Evolutionary conservation across 1,140 invertebrate species (phyloP), one percentile per base, ranked within the genome.

Genomic region (Calephelis nemesis): DNA sequence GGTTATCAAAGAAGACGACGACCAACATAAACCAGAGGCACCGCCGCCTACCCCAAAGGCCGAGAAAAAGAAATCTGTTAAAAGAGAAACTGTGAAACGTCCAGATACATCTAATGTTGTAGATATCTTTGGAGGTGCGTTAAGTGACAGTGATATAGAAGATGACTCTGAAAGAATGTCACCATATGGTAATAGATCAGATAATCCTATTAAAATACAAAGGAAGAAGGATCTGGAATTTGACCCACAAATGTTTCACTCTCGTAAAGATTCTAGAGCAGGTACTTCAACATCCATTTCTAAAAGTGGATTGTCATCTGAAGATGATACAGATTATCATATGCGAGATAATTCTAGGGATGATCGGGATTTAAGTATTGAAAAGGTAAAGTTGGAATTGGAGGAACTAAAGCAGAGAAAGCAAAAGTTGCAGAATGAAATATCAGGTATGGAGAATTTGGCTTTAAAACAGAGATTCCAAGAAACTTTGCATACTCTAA

Each of bases 1-100:
- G 88, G 95, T 99, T 0, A 96, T 99, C 47, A 97, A 96, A 74
- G 97, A 98, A 85, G 97, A 98, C 84, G 96, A 97, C 75, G 96
- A 97, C 68, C 93, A 93, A 67, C 74, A 66, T 49, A 92, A 93
- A 78, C 89, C 92, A 93, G 94, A 87, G 79, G 74, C 69, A 81
- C 84, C 69, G 83, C 84, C 69, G 82, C 79, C 52, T 84, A 91
- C 67, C 83, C 50, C 15, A 0, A 93, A 93, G 77, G 85, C 93
- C 93, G 93, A 83, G 47, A 83, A 78, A 64, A 83, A 82, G 67
- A 67, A 73, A 71, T 13, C 73, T 40, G 64, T 68, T 15, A 75
- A 80, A 75, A 52, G 47, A 48, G 72, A 75, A 62, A 42, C 78
- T 10, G 93, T 92, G 60, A 88, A 89, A 73, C 84, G 90, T 80